Percentiles rank a stretch among this genome's conserved stretches.
phyloP scores from a whole-genome alignment of 2,797 vertebrate genomes.

The Pristis pectinata region DNA sequence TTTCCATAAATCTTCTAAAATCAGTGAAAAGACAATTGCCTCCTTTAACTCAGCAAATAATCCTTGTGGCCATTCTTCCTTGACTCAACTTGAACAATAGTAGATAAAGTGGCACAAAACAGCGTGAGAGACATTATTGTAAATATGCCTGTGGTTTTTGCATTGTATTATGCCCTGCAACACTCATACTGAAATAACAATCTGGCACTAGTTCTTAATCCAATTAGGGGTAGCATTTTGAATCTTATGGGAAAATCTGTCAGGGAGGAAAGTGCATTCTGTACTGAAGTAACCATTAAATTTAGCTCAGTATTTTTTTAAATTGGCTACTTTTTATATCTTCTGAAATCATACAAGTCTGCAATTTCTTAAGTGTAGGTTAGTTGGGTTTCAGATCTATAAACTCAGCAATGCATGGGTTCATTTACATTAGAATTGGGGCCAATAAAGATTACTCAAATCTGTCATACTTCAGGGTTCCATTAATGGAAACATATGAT shows the following conservation, averaged over 20 bases:
- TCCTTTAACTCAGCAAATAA: neutral
- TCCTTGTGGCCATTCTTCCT: neutral
- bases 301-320: neutral
- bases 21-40: neutral
- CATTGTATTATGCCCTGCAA: conserved; percentile 7
- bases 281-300: neutral
- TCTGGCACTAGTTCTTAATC: conserved; percentile 25
- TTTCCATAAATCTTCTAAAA: neutral
- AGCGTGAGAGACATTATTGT: conserved; percentile 3
- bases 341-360: neutral
- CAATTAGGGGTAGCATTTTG: conserved; percentile 21
- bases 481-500: neutral
- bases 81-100: neutral
- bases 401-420: neutral
- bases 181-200: conserved; percentile 14
- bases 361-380: neutral
- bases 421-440: neutral
- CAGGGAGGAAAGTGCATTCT: neutral
- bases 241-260: conserved; percentile 15
- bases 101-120: neutral
- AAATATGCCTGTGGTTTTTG: conserved; percentile 30
- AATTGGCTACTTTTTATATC: neutral
- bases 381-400: neutral
- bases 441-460: neutral
- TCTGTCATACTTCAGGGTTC: neutral